These are phyloP conservation scores for Melanotaenia pygmaea DNA, from an alignment of 2,797 vertebrate species.

Conservation along the genomic window DNA sequence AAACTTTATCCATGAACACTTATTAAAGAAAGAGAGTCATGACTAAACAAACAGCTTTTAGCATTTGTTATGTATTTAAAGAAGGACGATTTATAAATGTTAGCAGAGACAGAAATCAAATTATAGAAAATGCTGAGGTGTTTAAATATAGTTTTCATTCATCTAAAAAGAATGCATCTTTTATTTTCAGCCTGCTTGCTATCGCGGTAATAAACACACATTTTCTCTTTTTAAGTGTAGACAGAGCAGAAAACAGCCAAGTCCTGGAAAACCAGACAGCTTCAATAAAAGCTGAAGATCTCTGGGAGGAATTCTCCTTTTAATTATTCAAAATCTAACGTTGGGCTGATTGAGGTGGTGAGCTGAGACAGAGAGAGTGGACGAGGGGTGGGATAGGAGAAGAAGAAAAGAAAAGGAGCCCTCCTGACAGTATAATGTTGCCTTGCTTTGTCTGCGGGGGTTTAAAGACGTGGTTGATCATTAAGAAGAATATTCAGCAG, in stretches of 20 bases:
- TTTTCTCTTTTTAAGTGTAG: background rate
- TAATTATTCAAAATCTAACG: conserved; percentile 75
- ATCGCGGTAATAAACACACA: conserved; percentile 27
- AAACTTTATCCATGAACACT: background rate
- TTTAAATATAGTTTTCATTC: conserved; percentile 1
- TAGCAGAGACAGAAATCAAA: conserved; percentile 2
- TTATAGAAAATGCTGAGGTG: background rate
- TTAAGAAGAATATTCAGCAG: conserved; percentile 77
- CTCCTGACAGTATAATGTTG: conserved; percentile 65
- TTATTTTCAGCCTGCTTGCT: conserved; percentile 21
- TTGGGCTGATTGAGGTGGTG: conserved; percentile 41
- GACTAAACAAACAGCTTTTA: background rate
- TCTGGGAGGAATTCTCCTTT: conserved; percentile 67
- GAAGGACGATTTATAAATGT: background rate
- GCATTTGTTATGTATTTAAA: background rate
- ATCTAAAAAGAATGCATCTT: background rate
- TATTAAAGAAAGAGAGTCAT: background rate
- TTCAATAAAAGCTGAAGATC: conserved; percentile 48
- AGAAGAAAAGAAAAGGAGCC: conserved; percentile 22
- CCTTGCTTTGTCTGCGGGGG: conserved; percentile 72
- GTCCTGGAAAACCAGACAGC: conserved; percentile 40
- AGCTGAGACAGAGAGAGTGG: conserved; percentile 33
- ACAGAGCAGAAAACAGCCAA: conserved; percentile 4
- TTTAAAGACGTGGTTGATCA: conserved; percentile 76
- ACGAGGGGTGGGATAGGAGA: conserved; percentile 3